Percentiles rank a stretch among this genome's conserved stretches.
Evolutionary conservation across 2,888 invertebrate genomes (phyloP).

Genomic region (Bunonema sp.): DNA sequence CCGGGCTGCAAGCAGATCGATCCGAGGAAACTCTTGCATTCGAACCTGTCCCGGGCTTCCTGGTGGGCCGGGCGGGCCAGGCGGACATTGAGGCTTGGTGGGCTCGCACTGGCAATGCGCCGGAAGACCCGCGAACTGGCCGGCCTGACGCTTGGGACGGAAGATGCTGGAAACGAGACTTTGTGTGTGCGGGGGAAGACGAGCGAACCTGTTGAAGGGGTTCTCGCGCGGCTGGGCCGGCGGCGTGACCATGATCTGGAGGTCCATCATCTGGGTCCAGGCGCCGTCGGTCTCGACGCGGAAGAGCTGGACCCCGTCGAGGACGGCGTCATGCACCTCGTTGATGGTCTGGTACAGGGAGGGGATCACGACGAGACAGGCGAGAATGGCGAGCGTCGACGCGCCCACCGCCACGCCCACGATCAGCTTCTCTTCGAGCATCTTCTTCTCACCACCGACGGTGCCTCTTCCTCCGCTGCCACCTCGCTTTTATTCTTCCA

Average conservation of each 20-base stretch:
- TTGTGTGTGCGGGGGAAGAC: too few relatives aligned
- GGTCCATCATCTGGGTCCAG: constrained; percentile 28
- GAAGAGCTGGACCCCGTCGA: constrained; percentile 10
- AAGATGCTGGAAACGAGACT: too few relatives aligned
- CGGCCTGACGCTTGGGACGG: constrained; percentile 29
- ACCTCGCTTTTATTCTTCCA: too few relatives aligned
- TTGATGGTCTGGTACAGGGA: too few relatives aligned
- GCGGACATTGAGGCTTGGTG: constrained; percentile 25
- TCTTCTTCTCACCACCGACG: too few relatives aligned
- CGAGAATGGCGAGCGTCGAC: constrained; percentile 16
- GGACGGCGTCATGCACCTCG: too few relatives aligned
- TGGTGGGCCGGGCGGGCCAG: constrained; percentile 26
- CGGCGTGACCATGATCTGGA: constrained; percentile 20
- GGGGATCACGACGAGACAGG: too few relatives aligned
- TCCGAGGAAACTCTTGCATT: too few relatives aligned
- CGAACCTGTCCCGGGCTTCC: constrained; percentile 21
- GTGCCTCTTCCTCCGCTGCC: too few relatives aligned
- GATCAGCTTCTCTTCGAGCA: constrained; percentile 24
- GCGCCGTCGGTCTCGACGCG: constrained; percentile 27
- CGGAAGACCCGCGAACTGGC: constrained; percentile 27
- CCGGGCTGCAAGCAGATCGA: too few relatives aligned
- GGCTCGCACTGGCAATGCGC: constrained; percentile 41
- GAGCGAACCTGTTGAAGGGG: constrained; percentile 22
- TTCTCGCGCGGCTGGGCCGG: constrained; percentile 19
- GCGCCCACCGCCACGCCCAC: constrained; percentile 17